Base-by-base conservation (phyloP, 2,888 invertebrate genomes). In the Sericinus montela region DNA sequence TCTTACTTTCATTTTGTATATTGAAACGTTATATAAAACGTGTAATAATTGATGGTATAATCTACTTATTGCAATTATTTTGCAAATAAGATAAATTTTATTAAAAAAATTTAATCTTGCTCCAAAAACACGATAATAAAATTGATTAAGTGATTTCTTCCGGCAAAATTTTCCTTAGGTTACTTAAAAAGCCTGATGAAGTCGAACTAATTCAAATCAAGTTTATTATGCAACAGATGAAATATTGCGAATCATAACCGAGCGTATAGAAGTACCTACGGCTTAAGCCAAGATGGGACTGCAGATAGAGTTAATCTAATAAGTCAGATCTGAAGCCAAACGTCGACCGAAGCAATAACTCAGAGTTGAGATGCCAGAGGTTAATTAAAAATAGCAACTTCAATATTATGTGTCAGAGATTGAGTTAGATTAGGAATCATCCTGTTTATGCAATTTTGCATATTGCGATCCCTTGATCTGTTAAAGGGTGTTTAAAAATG, bases 361-460 rank as follows among this genome's bases (percentile, higher is more conserved):
- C 81, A 80, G 74, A 68, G 74, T 77, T 75, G 78, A 77, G 79
- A 76, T 76, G 82, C 73, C 80, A 83, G 82, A 83, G 88, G 87
- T 88, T 88, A 88, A 88, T 87, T 88, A 87, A 88, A 88, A 88
- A 87, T 83, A 82, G 84, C 83, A 81, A 82, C 85, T 85, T 79
- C 80, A 80, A 80, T 82, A 74, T 73, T 65, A 72, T 66, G 71
- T 77, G 80, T 79, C 78, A 73, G 75, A 80, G 78, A 81, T 80
- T 60, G 67, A 73, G 71, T 72, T 72, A 74, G 79, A 82, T 83
- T 77, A 72, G 65, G 69, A 71, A 66, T 68, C 70, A 62, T 72
- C 72, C 66, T 65, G 73, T 72, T 77, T 76, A 74, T 75, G 69
- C 63, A 59, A 69, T 59, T 68, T 57, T 25, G 60, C 51, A 45